Conservation (phyloP, 2,888 invertebrate species). For the Hanleya hanleyi region DNA sequence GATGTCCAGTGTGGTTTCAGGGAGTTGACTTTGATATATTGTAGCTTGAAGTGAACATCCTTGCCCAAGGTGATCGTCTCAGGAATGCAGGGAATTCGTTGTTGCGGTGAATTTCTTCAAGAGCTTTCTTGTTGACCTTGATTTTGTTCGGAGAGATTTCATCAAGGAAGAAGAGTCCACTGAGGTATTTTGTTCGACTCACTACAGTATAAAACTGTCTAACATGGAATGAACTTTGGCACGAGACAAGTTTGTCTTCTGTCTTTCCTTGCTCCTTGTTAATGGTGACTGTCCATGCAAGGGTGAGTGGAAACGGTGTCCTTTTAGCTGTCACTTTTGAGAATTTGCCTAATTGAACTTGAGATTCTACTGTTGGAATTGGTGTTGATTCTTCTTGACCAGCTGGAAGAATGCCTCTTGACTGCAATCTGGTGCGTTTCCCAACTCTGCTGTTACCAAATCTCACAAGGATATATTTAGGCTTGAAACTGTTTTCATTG, state of each 20-base stretch:
- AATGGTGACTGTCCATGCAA: slow-evolving; percentile 23
- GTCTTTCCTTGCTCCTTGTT: slow-evolving; percentile 26
- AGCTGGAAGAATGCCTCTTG: neutral
- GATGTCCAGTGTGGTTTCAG: neutral
- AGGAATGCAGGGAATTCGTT: neutral
- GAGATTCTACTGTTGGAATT: neutral
- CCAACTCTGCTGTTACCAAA: neutral
- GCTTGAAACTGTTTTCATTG: slow-evolving; percentile 10
- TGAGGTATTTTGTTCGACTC: slow-evolving; percentile 14
- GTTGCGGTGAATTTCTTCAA: neutral
- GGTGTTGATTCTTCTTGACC: slow-evolving; percentile 9
- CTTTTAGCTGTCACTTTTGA: neutral
- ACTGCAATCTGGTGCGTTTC: neutral
- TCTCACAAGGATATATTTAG: slow-evolving; percentile 11
- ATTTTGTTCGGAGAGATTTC: neutral
- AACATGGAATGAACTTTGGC: slow-evolving; percentile 8
- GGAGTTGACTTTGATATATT: neutral
- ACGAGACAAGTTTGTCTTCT: slow-evolving; percentile 16
- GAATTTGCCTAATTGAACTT: slow-evolving; percentile 1
- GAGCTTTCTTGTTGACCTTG: neutral
- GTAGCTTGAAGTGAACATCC: neutral
- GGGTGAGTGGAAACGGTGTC: slow-evolving; percentile 15
- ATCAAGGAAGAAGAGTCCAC: slow-evolving; percentile 18
- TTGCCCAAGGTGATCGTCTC: neutral
- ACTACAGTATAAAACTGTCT: slow-evolving; percentile 23